phyloP scores from a whole-genome alignment of 2,888 invertebrate species.

The Metopia argyrocephala region DNA sequence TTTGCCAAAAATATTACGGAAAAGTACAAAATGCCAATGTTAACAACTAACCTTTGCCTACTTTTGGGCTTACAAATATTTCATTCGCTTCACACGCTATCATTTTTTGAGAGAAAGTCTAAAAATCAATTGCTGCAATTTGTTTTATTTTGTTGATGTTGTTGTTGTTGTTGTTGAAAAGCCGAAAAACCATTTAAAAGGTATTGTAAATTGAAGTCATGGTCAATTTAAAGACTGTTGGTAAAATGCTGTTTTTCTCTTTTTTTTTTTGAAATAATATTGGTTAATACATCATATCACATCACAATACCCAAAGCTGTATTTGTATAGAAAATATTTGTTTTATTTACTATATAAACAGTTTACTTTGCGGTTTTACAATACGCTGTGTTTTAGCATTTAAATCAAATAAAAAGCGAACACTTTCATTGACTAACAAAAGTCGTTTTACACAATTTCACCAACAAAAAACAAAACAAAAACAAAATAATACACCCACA shows the following conservation, averaged over 20 bases:
- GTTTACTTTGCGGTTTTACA: neutral
- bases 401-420: slow-evolving; percentile 32
- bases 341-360: neutral
- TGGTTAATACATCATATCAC: neutral
- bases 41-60: slow-evolving; percentile 60
- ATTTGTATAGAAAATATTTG: neutral
- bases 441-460: too few relatives aligned
- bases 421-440: slow-evolving; percentile 8
- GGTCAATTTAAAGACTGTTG: slow-evolving; percentile 59
- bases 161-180: slow-evolving; percentile 7
- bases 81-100: slow-evolving; percentile 1
- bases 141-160: slow-evolving; percentile 29
- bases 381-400: slow-evolving; percentile 18
- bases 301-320: neutral
- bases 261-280: neutral
- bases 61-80: slow-evolving; percentile 28
- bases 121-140: slow-evolving; percentile 58
- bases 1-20: slow-evolving; percentile 18
- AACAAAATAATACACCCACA: slow-evolving; percentile 27
- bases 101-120: neutral
- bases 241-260: neutral
- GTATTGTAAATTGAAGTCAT: slow-evolving; percentile 61
- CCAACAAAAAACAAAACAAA: slow-evolving; percentile 17
- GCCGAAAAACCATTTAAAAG: slow-evolving; percentile 22
- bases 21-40: slow-evolving; percentile 48